Conservation (phyloP, 1,140 invertebrate species). For the Holcopasites calliopsidis region DNA sequence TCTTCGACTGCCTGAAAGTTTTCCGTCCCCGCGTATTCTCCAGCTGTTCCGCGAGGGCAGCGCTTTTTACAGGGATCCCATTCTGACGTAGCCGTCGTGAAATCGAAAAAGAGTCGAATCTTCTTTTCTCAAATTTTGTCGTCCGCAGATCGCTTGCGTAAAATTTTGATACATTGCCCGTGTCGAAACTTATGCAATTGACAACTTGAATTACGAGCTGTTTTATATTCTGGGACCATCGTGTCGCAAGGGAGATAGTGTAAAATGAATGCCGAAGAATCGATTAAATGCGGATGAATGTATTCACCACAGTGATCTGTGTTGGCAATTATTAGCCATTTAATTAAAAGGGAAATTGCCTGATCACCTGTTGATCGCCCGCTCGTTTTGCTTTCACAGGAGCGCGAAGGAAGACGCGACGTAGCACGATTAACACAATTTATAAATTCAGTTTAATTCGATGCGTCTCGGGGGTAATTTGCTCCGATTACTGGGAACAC, state of each 20-base stretch:
- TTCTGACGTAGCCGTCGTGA: not conserved
- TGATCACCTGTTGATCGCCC: constrained; percentile 31
- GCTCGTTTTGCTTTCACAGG: constrained; percentile 11
- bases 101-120: not conserved
- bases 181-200: not conserved
- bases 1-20: constrained; percentile 54
- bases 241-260: constrained; percentile 18
- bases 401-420: not conserved
- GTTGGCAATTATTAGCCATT: constrained; percentile 38
- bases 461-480: not conserved
- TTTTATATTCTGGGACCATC: not conserved
- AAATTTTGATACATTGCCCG: too few species aligned
- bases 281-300: constrained; percentile 22
- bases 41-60: constrained; percentile 46
- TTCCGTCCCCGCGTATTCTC: constrained; percentile 39
- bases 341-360: constrained; percentile 61
- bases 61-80: constrained; percentile 6
- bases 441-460: not conserved
- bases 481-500: not conserved
- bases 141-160: too few species aligned
- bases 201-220: not conserved
- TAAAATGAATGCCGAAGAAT: constrained; percentile 31
- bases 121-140: not conserved
- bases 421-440: constrained; percentile 9
- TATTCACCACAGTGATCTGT: constrained; percentile 8